Evolutionary conservation across 2,113 vertebrate species (phyloP), one percentile per base, ranked within the genome.

Genomic region (Cyprinodon variegatus): DNA sequence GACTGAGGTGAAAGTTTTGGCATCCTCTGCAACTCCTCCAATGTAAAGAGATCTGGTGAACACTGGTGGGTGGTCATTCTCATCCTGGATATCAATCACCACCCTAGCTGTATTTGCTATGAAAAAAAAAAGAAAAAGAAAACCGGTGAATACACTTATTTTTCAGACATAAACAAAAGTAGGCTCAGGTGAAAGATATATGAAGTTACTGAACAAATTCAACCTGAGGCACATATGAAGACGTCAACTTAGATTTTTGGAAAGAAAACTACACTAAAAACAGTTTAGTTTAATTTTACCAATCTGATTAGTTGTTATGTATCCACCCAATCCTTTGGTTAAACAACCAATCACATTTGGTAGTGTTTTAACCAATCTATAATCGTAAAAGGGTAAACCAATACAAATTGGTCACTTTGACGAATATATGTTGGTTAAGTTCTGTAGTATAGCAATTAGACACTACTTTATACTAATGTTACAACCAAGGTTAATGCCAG

Each of bases 31-130:
- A 3, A 99, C 97, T 38, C 98, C 98, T 64, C 96, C 97, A 40
- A 99, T 95, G 88, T 98, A 99, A 45, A 95, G 85, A n/a, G 95
- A 86, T 82, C 92, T 96, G 73, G 93, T 95, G 87, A 99, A 99
- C 57, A 96, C 86, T 1, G 98, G 98, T 0, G 89, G 89, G 1
- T 99, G 96, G 90, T 99, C 97, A n/a, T 99, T 99, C 92, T 98
- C 98, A 90, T 99, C 98, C 77, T 92, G 94, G 70, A 99, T 93
- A 70, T 98, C 95, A 66, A 99, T 94, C 64, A 97, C 88, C 14
- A 99, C 97, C 82, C 94, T 96, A 61, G 98, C 97, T 64, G 96
- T 98, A 83, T 99, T 99, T 73, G 96, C 98, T 99, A 61, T 15
- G 75, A 85, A 17, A 86, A 22, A 87, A 14, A 73, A 14, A 80